These are phyloP conservation scores for Rhinophrynus dorsalis DNA, from an alignment of 2,797 vertebrate genomes.

Conservation along the genomic window DNA sequence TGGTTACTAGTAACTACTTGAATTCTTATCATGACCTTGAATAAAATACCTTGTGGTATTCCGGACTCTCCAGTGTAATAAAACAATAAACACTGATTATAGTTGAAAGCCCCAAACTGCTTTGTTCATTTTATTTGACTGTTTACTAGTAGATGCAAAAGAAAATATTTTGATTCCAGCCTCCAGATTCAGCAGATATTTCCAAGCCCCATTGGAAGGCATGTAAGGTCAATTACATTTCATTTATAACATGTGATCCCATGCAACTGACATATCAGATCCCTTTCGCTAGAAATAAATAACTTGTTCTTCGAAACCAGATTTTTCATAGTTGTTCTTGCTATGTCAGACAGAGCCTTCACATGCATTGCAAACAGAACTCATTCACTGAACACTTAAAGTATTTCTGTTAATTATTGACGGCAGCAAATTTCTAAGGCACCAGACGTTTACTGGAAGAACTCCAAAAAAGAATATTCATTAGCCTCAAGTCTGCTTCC, in stretches of 20 bases:
- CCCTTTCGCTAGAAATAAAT: slow-evolving; percentile 3
- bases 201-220: background rate
- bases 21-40: background rate
- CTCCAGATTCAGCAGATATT: slow-evolving; percentile 1
- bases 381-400: slow-evolving; percentile 5
- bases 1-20: background rate
- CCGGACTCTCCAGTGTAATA: background rate
- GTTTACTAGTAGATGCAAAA: background rate
- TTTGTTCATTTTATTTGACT: background rate
- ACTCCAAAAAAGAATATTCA: slow-evolving; percentile 1
- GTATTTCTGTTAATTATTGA: slow-evolving; percentile 40
- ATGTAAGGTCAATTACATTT: background rate
- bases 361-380: background rate
- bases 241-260: slow-evolving; percentile 9
- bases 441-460: background rate
- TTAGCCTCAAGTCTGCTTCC: slow-evolving; percentile 3
- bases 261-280: slow-evolving; percentile 8
- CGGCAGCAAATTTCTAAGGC: background rate
- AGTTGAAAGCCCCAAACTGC: background rate
- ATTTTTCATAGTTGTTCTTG: background rate
- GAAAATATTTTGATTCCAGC: background rate
- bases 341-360: background rate
- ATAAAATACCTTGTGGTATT: background rate
- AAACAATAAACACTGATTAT: background rate
- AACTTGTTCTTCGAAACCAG: background rate